Base-by-base conservation (phyloP, 2,797 vertebrate species). In the Propithecus perrieri region DNA sequence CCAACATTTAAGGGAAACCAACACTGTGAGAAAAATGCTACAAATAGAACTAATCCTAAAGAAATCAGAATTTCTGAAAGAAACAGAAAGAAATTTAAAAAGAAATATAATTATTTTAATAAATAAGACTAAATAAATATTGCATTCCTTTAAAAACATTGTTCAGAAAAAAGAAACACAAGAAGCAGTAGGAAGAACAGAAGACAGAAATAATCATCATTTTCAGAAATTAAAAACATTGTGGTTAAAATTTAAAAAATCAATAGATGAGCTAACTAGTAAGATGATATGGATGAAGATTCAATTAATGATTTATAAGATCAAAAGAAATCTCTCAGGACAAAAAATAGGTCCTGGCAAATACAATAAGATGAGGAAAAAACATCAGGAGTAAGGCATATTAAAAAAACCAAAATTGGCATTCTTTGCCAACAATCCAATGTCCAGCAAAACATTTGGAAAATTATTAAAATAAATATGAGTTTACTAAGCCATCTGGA, bases 381-480 rank as follows among this genome's bases (percentile, higher is more conserved):
- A 30, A 85, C 63, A 88, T 61, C n/a, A 41, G 24, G 33, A 85
- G 80, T 89, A 59, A 81, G 41, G 65, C 33, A 65, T 5, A 8
- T 28, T 6, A 48, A 17, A 81, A 93, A 50, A 93, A 61, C 81
- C 4, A 85, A 91, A 95, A 92, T 61, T 84, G 74, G 20, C 78
- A 75, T 55, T 85, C 43, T 50, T 63, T 91, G 35, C 14, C 46
- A 94, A 87, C 53, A 92, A 75, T 85, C 30, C 93, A n/a, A 85
- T 30, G 4, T 80, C 48, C 14, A 94, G 46, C 2, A 28, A 96
- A 94, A 69, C n/a, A 90, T 75, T 75, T 75, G 57, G 26, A 84
- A 94, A 94, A 88, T 41, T 87, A 87, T 84, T 85, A 80, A 96
- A 94, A 94, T 85, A 91, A 83, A 67, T 38, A 91, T 74, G 22